Base-by-base conservation (phyloP, 2,113 vertebrate genomes). In the Miniopterus natalensis region DNA sequence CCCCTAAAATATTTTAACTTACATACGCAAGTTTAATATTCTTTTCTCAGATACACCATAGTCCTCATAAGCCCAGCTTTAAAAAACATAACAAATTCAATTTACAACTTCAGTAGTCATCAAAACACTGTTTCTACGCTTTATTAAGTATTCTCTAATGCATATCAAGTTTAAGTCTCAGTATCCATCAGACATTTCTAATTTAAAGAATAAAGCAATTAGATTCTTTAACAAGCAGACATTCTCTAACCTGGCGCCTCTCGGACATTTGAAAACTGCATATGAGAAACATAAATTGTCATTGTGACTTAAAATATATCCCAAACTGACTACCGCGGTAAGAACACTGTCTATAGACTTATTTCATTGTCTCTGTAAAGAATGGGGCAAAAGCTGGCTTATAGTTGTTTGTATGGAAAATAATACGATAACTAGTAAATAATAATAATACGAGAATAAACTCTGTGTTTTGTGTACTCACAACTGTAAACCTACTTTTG, bases 121-220 rank as follows among this genome's bases (percentile, higher is more conserved):
- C 87, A 31, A 86, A 89, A 83, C 49, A 83, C 66, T 63, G 55
- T 85, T 84, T 88, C 45, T 88, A 97, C 88, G 42, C 53, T 68
- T 84, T 75, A 86, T 88, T 95, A 90, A 94, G 85, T 94, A 84
- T 84, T 88, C 47, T n/a, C n/a, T 79, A 83, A 63, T 86, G 55
- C n/a, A 23, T 88, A 25, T 94, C 89, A 96, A 78, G 71, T 95
- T 96, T 94, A 77, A 96, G 88, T 95, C 78, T 81, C 42, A 51
- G 29, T 93, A 81, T 65, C 71, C 80, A 88, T 84, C 71, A 90
- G 71, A 49, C 13, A 66, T 92, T 92, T 84, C 80, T 90, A 93
- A 95, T 95, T 91, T 86, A 86, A 94, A 88, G n/a, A 81, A 92
- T 17, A 92, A 92, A 77, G 31, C 84, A 95, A 84, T 88, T 49